Percentiles rank a stretch among this genome's conserved stretches.
Evolutionary conservation across 1,140 invertebrate species (phyloP).

Genomic region (Drosophila virilis): DNA sequence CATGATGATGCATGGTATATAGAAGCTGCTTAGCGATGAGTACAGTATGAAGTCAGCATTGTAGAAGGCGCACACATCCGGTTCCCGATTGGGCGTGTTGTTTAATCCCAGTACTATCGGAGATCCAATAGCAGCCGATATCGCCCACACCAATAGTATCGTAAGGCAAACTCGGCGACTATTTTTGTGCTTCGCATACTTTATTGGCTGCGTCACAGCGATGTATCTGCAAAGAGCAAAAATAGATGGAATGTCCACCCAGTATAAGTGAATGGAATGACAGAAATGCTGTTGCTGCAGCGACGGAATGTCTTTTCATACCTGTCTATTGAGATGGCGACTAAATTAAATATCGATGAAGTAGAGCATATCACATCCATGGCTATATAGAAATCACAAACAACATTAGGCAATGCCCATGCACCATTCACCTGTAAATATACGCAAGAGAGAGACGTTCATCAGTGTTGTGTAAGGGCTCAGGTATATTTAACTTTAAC

Average conservation of each 20-base stretch:
- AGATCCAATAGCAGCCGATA: slow-evolving; percentile 97
- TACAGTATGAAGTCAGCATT: slow-evolving; percentile 99
- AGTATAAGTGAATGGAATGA: not conserved
- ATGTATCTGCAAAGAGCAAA: slow-evolving; percentile 91
- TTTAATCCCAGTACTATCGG: slow-evolving; percentile 98
- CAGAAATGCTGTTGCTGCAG: slow-evolving; percentile 10
- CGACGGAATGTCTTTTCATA: slow-evolving; percentile 85
- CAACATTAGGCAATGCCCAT: slow-evolving; percentile 94
- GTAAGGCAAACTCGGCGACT: slow-evolving; percentile 97
- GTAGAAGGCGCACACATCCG: slow-evolving; percentile 96
- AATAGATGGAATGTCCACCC: not conserved
- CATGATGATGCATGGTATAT: slow-evolving; percentile 99
- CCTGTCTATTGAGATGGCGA: slow-evolving; percentile 99
- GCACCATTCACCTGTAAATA: slow-evolving; percentile 89
- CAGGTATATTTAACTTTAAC: too few relatives aligned
- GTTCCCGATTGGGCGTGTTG: slow-evolving; percentile 91
- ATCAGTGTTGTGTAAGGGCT: too few relatives aligned
- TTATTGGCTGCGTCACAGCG: slow-evolving; percentile 99
- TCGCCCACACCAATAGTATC: slow-evolving; percentile 98
- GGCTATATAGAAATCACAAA: slow-evolving; percentile 99
- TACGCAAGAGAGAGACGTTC: not conserved
- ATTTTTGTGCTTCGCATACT: slow-evolving; percentile 99
- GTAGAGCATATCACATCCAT: slow-evolving; percentile 99
- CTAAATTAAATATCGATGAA: slow-evolving; percentile 99
- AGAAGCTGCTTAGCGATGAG: slow-evolving; percentile 99